Percentiles rank a stretch among this genome's conserved stretches.
Conservation (phyloP, 2,113 vertebrate species). For the Puntigrus tetrazona region DNA sequence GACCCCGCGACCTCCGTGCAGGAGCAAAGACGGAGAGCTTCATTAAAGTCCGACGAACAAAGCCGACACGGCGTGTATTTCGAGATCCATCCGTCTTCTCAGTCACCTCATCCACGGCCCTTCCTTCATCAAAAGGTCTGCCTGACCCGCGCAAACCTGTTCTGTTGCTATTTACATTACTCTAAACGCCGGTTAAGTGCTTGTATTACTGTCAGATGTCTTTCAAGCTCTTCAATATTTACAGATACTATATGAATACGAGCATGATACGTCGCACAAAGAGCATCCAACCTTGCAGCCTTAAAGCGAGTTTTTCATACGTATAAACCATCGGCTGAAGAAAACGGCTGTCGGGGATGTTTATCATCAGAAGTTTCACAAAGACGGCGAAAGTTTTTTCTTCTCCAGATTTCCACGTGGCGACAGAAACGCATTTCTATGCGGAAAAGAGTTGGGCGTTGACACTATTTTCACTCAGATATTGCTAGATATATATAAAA, state of each 20-base stretch:
- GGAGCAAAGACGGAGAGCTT: background rate
- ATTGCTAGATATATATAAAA: too few species aligned
- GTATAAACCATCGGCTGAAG: background rate
- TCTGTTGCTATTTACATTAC: background rate
- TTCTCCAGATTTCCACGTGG: background rate
- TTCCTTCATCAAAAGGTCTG: background rate
- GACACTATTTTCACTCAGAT: background rate
- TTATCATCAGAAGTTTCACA: background rate
- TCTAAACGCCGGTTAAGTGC: background rate
- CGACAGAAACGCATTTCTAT: background rate
- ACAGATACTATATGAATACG: constrained; percentile 7
- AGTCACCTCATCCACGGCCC: background rate
- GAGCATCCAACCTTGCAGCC: background rate
- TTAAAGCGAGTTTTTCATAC: background rate
- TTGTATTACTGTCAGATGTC: background rate
- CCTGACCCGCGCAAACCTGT: background rate
- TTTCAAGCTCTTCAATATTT: background rate
- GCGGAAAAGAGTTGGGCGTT: background rate
- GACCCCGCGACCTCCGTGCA: constrained; percentile 34
- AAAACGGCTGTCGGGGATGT: background rate
- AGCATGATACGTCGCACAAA: background rate
- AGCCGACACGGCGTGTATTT: background rate
- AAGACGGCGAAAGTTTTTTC: background rate
- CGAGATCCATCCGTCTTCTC: background rate
- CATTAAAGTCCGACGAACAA: constrained; percentile 34